Percentiles rank a stretch among this genome's conserved stretches.
These are phyloP conservation scores for Cebus imitator DNA, from an alignment of 2,113 vertebrate genomes.

Conservation along the genomic window DNA sequence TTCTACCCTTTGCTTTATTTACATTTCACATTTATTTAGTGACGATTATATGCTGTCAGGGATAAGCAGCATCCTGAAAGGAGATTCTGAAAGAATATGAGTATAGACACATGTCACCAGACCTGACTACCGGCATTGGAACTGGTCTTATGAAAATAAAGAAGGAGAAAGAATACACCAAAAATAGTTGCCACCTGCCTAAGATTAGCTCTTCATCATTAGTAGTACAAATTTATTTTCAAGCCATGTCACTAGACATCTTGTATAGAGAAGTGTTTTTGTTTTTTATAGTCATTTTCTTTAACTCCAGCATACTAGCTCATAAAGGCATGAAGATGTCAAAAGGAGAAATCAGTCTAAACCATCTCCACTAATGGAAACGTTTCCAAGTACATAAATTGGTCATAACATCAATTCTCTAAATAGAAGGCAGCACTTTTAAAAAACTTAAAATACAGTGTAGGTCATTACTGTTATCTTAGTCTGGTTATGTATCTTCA, in stretches of 20 bases:
- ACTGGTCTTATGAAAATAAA: background rate
- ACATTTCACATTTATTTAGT: background rate
- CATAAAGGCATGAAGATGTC: background rate
- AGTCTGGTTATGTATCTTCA: slow-evolving; percentile 1
- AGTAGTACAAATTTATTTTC: background rate
- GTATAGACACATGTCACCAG: background rate
- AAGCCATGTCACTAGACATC: background rate
- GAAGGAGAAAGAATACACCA: background rate
- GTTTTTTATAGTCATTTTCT: background rate
- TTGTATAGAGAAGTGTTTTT: background rate
- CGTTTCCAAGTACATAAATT: slow-evolving; percentile 3
- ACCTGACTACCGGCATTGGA: background rate
- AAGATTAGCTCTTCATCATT: background rate
- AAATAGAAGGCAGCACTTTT: background rate
- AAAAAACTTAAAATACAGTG: background rate
- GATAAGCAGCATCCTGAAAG: background rate
- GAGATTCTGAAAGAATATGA: background rate
- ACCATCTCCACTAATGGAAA: background rate
- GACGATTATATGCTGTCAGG: background rate
- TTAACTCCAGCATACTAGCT: background rate
- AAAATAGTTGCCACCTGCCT: background rate
- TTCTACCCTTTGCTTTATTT: background rate
- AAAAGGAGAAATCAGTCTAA: background rate
- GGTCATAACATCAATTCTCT: background rate
- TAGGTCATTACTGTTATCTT: slow-evolving; percentile 24